phyloP scores from a whole-genome alignment of 2,113 vertebrate species.

The Acrocephalus kingi region DNA sequence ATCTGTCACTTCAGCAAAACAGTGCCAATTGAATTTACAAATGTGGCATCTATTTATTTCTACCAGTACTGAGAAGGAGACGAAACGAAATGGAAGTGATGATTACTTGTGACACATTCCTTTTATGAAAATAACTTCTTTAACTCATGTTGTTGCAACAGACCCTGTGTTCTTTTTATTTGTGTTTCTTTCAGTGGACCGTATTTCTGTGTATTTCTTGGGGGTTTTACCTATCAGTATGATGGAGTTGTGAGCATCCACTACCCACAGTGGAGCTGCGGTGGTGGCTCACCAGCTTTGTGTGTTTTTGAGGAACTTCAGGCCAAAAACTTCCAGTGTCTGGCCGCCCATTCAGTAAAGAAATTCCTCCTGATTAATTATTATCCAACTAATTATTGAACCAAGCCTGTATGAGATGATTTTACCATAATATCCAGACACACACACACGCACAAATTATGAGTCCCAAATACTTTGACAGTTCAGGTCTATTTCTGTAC shows the following conservation, averaged over 20 bases:
- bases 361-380: background rate
- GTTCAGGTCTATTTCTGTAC: background rate
- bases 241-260: background rate
- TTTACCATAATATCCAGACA: background rate
- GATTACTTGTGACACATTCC: conserved; percentile 15
- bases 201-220: background rate
- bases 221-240: background rate
- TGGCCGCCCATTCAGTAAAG: background rate
- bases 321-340: background rate
- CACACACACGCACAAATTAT: rapidly evolving
- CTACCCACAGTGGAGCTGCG: background rate
- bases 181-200: background rate
- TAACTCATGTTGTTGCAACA: background rate
- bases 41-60: conserved; percentile 35
- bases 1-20: background rate
- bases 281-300: background rate
- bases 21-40: conserved; percentile 26
- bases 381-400: background rate
- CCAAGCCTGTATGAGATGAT: background rate
- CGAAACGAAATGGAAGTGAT: background rate
- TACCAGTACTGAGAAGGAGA: background rate
- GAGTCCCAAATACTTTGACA: background rate
- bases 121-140: conserved; percentile 9
- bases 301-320: background rate
- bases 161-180: background rate